These are phyloP conservation scores for Melipona beecheii DNA, from an alignment of 2,888 invertebrate species.

Conservation along the genomic window DNA sequence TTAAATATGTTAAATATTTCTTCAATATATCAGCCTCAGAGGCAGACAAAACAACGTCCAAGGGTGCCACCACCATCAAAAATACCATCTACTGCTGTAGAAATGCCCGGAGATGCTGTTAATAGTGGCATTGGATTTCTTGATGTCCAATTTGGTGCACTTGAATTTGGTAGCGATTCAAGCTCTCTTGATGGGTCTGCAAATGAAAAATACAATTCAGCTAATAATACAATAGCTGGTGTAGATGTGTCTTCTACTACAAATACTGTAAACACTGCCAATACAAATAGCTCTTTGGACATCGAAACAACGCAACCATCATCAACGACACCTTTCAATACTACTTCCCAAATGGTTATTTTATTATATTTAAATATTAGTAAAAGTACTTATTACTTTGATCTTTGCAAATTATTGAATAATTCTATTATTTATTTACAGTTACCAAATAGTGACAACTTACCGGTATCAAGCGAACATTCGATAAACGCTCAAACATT, in stretches of 20 bases:
- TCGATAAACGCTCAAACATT: slow-evolving; percentile 81
- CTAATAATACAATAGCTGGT: slow-evolving; percentile 79
- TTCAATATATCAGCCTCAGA: slow-evolving; percentile 74
- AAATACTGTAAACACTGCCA: slow-evolving; percentile 74
- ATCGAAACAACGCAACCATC: slow-evolving; percentile 78
- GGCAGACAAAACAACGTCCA: slow-evolving; percentile 80
- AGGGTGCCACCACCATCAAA: slow-evolving; percentile 85
- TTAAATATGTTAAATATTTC: slow-evolving; percentile 4
- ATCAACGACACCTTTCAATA: slow-evolving; percentile 76
- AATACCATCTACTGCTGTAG: slow-evolving; percentile 97
- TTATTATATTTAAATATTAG: background rate
- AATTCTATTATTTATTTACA: slow-evolving; percentile 45
- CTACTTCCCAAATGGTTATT: slow-evolving; percentile 79
- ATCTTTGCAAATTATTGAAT: background rate
- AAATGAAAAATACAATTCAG: slow-evolving; percentile 84
- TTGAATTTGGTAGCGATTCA: slow-evolving; percentile 89
- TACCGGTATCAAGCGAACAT: slow-evolving; percentile 81
- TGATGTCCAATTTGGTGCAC: slow-evolving; percentile 97
- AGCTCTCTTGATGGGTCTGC: slow-evolving; percentile 84
- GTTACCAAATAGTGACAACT: slow-evolving; percentile 82
- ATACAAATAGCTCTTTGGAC: slow-evolving; percentile 77
- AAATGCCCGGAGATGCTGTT: slow-evolving; percentile 96
- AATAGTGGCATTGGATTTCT: slow-evolving; percentile 90
- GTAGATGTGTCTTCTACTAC: slow-evolving; percentile 77
- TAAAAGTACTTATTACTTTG: background rate